Percentiles rank a stretch among this genome's conserved stretches.
phyloP scores from a whole-genome alignment of 53 echinoderm and acorn worm genomes.

The Henricia sp. region DNA sequence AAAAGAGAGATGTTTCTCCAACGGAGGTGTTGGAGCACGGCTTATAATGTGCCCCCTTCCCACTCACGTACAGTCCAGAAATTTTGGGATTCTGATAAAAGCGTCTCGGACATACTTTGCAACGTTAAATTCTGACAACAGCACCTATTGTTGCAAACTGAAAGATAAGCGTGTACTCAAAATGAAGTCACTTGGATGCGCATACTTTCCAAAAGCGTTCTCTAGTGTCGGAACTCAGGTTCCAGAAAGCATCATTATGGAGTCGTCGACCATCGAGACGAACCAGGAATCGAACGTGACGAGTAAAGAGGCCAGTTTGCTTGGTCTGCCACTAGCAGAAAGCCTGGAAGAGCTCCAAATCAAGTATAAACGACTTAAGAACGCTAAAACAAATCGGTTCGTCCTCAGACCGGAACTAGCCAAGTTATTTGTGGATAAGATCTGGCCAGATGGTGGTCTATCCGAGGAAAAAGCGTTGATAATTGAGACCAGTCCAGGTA shows the following conservation, averaged over 20 bases:
- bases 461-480: slow-evolving; percentile 73
- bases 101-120: background rate
- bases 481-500: slow-evolving; percentile 83
- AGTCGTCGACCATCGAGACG: background rate
- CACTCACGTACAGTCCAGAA: background rate
- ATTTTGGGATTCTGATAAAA: background rate
- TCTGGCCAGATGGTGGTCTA: slow-evolving; percentile 80
- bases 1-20: background rate
- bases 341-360: slow-evolving; percentile 6
- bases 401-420: slow-evolving; percentile 60
- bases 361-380: slow-evolving; percentile 18
- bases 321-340: slow-evolving; percentile 31
- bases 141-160: no score
- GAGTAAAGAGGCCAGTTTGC: background rate
- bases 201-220: background rate
- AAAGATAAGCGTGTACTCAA: background rate
- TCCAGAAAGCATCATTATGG: background rate
- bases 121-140: background rate
- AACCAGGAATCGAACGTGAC: background rate
- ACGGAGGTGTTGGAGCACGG: background rate
- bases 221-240: background rate
- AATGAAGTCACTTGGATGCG: background rate
- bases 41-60: background rate
- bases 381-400: slow-evolving; percentile 34
- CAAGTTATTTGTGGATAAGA: slow-evolving; percentile 58